phyloP scores from a whole-genome alignment of 2,888 invertebrate species.

The Macrophya annulata region DNA sequence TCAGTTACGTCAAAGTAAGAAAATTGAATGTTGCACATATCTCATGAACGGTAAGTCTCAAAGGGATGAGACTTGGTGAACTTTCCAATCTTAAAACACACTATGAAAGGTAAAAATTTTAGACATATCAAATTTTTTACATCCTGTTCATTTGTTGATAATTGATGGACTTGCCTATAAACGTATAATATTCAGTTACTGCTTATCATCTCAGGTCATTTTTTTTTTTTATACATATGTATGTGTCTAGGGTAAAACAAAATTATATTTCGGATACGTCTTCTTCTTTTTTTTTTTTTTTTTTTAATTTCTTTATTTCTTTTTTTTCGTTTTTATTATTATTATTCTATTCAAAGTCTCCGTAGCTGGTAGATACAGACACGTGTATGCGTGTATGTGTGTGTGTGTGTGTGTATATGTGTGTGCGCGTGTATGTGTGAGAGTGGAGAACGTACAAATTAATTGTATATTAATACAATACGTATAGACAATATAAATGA shows the following conservation, averaged over 20 bases:
- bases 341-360: not conserved
- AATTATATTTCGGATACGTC: not conserved
- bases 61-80: too few relatives aligned
- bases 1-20: too few relatives aligned
- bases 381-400: not conserved
- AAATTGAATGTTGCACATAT: too few relatives aligned
- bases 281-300: not conserved
- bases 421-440: too few relatives aligned
- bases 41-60: too few relatives aligned
- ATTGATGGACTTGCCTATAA: too few relatives aligned
- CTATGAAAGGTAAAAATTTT: too few relatives aligned
- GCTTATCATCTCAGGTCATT: constrained; percentile 22
- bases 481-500: constrained; percentile 1
- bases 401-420: too few relatives aligned
- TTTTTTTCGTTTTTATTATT: not conserved
- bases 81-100: too few relatives aligned
- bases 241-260: not conserved
- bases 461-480: constrained; percentile 8
- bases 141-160: too few relatives aligned
- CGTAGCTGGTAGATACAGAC: not conserved
- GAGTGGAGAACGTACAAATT: not conserved
- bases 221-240: not conserved
- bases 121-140: too few relatives aligned
- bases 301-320: not conserved
- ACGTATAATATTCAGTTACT: not conserved